phyloP scores from a whole-genome alignment of 2,797 vertebrate genomes.

The Todus mexicanus region DNA sequence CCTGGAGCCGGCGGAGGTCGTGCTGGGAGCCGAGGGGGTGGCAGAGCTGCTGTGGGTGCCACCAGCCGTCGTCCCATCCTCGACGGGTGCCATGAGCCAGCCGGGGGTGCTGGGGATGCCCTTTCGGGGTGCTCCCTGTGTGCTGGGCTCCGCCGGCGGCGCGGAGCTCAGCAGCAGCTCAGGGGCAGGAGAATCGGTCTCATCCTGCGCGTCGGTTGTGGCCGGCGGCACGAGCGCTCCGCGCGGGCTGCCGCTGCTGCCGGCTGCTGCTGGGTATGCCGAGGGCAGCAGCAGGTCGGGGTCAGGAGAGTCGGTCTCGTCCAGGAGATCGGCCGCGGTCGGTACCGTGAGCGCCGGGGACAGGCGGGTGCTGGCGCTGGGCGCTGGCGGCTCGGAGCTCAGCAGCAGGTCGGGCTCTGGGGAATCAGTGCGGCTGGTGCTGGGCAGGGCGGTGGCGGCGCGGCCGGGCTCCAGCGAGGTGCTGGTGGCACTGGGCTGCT shows the following conservation, averaged over 20 bases:
- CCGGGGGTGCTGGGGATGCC: neutral
- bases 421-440: accelerated
- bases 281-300: neutral
- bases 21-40: accelerated
- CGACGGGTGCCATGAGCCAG: accelerated
- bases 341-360: accelerated
- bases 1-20: neutral
- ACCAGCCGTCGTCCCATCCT: accelerated
- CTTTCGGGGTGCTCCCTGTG: neutral
- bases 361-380: neutral
- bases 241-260: neutral
- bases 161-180: neutral
- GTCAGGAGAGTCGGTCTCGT: neutral
- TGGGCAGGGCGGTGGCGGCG: accelerated
- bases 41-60: neutral
- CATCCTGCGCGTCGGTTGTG: accelerated
- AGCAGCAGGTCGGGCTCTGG: accelerated
- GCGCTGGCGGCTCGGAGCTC: neutral
- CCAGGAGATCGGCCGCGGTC: accelerated
- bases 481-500: neutral
- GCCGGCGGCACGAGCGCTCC: accelerated
- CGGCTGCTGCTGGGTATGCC: accelerated
- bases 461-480: neutral
- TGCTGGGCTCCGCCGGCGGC: neutral
- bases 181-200: accelerated